These are phyloP conservation scores for Cremastinae sp. DNA, from an alignment of 2,888 invertebrate species.

Conservation along the genomic window DNA sequence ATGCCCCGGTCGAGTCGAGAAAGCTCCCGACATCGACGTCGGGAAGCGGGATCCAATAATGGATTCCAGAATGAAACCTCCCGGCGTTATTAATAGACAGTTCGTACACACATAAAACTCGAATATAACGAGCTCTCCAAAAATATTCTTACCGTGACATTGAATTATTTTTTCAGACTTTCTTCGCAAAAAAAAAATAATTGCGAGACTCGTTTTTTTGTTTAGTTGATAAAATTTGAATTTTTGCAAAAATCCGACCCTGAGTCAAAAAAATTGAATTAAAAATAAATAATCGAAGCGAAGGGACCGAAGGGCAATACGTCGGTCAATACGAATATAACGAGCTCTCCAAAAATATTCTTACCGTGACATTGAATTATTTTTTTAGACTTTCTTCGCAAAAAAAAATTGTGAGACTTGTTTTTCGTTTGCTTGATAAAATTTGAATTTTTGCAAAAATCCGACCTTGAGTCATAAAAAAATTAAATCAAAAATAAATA, in stretches of 20 bases:
- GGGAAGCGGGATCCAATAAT: slow-evolving; percentile 28
- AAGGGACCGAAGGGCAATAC: too few relatives aligned
- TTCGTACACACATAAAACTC: neutral
- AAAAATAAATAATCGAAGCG: too few relatives aligned
- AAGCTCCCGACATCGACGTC: slow-evolving; percentile 10
- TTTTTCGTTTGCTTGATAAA: too few relatives aligned
- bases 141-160: slow-evolving; percentile 24
- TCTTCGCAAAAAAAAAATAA: neutral
- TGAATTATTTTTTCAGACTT: neutral
- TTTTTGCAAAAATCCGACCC: too few relatives aligned
- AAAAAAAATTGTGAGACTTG: too few relatives aligned
- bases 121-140: neutral
- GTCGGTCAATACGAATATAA: neutral
- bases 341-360: slow-evolving; percentile 1
- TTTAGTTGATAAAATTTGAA: too few relatives aligned
- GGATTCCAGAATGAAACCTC: slow-evolving; percentile 35
- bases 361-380: slow-evolving; percentile 15
- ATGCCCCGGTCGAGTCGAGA: neutral
- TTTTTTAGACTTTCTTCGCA: neutral
- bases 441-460: too few relatives aligned
- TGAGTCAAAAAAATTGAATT: too few relatives aligned
- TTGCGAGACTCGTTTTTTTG: neutral
- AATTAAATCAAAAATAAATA: too few relatives aligned
- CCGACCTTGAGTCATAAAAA: too few relatives aligned
- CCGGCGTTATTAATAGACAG: slow-evolving; percentile 26